phyloP scores from a whole-genome alignment of 2,888 invertebrate species.

The Stomorhina lunata region DNA sequence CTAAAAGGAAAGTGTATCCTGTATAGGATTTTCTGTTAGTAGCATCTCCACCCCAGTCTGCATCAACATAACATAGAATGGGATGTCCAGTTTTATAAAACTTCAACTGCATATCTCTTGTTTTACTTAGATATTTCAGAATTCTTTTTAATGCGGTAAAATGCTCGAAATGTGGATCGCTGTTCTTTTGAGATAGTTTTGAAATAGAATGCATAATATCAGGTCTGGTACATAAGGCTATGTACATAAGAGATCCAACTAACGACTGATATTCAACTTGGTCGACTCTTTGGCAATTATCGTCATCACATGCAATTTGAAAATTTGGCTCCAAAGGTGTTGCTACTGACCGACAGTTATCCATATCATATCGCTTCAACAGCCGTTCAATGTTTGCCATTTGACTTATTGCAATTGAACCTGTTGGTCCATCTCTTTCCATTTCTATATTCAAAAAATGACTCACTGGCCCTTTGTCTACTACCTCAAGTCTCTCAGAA shows the following conservation, averaged over 20 bases:
- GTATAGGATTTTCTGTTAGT: neutral
- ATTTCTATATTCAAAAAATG: slow-evolving; percentile 49
- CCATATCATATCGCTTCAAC: slow-evolving; percentile 21
- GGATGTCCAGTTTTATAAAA: neutral
- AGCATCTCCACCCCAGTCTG: no score
- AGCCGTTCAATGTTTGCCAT: slow-evolving; percentile 4
- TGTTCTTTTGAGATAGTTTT: slow-evolving; percentile 27
- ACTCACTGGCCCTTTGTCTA: slow-evolving; percentile 36
- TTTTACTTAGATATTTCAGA: neutral
- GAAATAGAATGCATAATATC: slow-evolving; percentile 22
- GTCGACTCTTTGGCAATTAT: neutral
- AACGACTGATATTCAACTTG: neutral
- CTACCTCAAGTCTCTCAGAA: slow-evolving; percentile 18
- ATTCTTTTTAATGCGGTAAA: neutral
- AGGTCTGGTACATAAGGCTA: slow-evolving; percentile 20
- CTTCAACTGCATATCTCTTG: no score
- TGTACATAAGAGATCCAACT: slow-evolving; percentile 30
- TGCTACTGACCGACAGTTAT: slow-evolving; percentile 25
- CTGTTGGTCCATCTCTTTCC: slow-evolving; percentile 32
- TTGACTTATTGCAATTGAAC: slow-evolving; percentile 29
- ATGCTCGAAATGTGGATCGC: slow-evolving; percentile 11
- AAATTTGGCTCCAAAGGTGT: slow-evolving; percentile 41
- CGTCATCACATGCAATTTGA: neutral
- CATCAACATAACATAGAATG: neutral
- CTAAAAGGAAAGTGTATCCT: neutral